These are phyloP conservation scores for Tricholaema leucomelas DNA, from an alignment of 2,113 vertebrate genomes.

Conservation along the genomic window DNA sequence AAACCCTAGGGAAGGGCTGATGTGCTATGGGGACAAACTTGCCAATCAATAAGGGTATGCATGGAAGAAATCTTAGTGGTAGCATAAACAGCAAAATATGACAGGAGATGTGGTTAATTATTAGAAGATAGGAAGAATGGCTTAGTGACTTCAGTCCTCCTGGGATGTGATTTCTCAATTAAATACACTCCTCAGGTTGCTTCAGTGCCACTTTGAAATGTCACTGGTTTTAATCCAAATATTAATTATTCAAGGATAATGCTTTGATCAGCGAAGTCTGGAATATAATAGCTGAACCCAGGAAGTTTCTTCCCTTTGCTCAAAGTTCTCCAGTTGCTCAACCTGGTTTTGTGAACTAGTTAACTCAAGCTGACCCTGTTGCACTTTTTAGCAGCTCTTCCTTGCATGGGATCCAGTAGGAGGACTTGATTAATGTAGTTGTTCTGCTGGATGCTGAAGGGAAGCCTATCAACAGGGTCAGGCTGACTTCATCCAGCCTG, in stretches of 20 bases:
- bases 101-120: conserved; percentile 28
- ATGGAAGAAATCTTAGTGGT: background rate
- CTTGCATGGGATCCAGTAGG: too few relatives aligned
- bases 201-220: conserved; percentile 24
- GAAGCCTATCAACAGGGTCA: too few relatives aligned
- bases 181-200: conserved; percentile 7
- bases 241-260: conserved; percentile 27
- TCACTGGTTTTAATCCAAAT: conserved; percentile 29
- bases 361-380: too few relatives aligned
- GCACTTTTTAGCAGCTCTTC: too few relatives aligned
- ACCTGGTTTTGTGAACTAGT: background rate
- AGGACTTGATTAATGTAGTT: too few relatives aligned
- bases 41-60: background rate
- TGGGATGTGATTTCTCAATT: conserved; percentile 43
- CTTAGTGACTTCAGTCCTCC: conserved; percentile 12
- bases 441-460: too few relatives aligned
- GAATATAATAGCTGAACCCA: background rate
- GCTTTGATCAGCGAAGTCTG: background rate
- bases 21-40: background rate
- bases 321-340: background rate
- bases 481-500: too few relatives aligned
- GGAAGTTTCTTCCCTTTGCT: background rate
- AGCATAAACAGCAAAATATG: conserved; percentile 26
- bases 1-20: background rate
- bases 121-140: background rate